These are phyloP conservation scores for Hemibagrus guttatus DNA, from an alignment of 2,797 vertebrate genomes.

Conservation along the genomic window DNA sequence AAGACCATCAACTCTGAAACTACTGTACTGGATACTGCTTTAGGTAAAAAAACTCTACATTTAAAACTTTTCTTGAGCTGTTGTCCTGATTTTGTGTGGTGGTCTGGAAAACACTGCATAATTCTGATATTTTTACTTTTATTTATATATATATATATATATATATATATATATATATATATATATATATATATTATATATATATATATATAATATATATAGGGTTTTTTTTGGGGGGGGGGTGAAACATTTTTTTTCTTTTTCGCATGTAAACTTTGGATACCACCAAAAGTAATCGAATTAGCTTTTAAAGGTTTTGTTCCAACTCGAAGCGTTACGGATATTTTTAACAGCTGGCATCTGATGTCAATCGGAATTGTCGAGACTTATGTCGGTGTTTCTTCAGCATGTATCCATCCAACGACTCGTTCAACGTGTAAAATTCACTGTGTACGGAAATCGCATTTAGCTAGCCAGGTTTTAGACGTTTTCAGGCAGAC, in stretches of 20 bases:
- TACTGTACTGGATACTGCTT: background rate
- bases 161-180: too few species aligned
- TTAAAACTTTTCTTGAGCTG: too few species aligned
- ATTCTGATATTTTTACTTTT: background rate
- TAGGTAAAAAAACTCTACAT: slow-evolving; percentile 1
- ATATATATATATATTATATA: too few species aligned
- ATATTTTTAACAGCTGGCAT: background rate
- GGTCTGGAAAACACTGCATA: slow-evolving; percentile 4
- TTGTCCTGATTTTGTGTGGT: background rate
- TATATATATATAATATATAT: too few species aligned
- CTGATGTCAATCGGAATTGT: background rate
- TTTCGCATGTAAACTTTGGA: background rate
- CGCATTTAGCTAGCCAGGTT: background rate
- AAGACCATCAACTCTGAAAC: slow-evolving; percentile 5
- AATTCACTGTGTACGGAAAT: slow-evolving; percentile 13
- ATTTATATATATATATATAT: too few species aligned
- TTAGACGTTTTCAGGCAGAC: background rate
- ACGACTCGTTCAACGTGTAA: background rate
- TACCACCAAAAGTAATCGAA: background rate
- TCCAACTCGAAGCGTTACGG: background rate
- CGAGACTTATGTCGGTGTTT: background rate
- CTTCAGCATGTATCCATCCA: background rate
- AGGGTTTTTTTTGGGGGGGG: too few species aligned
- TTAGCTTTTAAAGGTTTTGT: background rate
- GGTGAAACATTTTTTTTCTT: background rate